phyloP scores from a whole-genome alignment of 2,113 vertebrate species.

The Ahaetulla prasina region DNA sequence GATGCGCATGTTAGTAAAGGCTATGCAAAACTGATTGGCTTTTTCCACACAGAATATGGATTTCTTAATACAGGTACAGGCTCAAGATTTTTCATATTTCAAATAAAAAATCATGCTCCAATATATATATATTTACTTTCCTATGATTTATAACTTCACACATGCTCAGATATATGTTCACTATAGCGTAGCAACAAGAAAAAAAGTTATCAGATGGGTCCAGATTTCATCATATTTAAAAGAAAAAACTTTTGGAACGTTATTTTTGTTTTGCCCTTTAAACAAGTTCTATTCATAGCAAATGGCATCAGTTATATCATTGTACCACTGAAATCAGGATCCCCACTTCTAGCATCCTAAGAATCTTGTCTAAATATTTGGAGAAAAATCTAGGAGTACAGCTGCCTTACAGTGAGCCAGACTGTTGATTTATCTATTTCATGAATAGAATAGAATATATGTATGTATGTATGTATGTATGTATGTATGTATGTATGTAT shows the following conservation, averaged over 20 bases:
- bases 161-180: neutral
- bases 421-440: neutral
- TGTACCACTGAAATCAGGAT: neutral
- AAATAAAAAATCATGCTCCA: neutral
- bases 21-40: constrained; percentile 79
- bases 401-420: neutral
- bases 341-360: neutral
- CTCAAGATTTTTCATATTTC: neutral
- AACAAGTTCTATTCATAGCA: neutral
- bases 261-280: neutral
- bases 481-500: too few relatives aligned
- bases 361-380: neutral
- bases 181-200: neutral
- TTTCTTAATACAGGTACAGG: constrained; percentile 79
- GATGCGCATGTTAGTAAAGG: constrained; percentile 74
- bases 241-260: neutral
- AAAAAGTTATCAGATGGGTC: neutral
- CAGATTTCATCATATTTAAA: neutral
- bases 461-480: too few relatives aligned
- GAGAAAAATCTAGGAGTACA: neutral
- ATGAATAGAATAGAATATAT: too few relatives aligned
- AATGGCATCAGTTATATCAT: neutral
- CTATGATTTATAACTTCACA: neutral
- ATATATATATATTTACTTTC: neutral
- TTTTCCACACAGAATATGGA: constrained; percentile 87